A percentile compares a stretch with the other conserved stretches of the same genome.
These are phyloP conservation scores for Syngnathus rostellatus DNA, from an alignment of 2,797 vertebrate species.

Conservation along the genomic window DNA sequence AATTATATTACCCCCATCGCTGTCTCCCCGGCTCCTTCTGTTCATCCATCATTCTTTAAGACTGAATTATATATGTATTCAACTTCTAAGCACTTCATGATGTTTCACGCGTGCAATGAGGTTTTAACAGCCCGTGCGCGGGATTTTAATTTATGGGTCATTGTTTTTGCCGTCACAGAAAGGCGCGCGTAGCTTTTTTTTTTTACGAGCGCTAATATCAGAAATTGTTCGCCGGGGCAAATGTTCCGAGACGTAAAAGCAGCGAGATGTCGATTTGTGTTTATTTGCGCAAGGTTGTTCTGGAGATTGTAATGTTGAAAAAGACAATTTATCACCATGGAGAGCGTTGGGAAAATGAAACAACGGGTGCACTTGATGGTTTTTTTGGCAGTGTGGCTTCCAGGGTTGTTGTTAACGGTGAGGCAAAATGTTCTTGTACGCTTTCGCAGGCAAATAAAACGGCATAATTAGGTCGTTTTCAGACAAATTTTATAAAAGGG, in stretches of 20 bases:
- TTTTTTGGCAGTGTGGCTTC: constrained; percentile 14
- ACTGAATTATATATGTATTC: constrained; percentile 6
- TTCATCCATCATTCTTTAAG: constrained; percentile 44
- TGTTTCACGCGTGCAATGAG: not conserved
- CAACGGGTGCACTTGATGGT: constrained; percentile 5
- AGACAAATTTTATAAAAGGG: constrained; percentile 6
- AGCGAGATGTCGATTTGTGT: constrained; percentile 6
- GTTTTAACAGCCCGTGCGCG: constrained; percentile 1
- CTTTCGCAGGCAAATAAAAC: constrained; percentile 18
- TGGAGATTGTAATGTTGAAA: constrained; percentile 16
- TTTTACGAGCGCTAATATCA: constrained; percentile 19
- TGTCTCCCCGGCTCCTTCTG: constrained; percentile 27
- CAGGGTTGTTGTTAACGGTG: constrained; percentile 14
- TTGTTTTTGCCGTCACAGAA: constrained; percentile 13
- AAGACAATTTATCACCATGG: constrained; percentile 9
- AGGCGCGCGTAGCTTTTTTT: constrained; percentile 4
- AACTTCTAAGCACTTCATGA: constrained; percentile 12
- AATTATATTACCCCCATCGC: constrained; percentile 36
- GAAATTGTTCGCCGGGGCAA: constrained; percentile 11
- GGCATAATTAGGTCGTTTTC: constrained; percentile 16
- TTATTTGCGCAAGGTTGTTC: constrained; percentile 27
- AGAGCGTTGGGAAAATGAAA: constrained; percentile 17
- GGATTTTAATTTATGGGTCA: constrained; percentile 10
- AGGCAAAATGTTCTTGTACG: constrained; percentile 18
- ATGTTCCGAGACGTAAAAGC: constrained; percentile 12